These are phyloP conservation scores for Nothoprocta pentlandii DNA, from an alignment of 2,113 vertebrate species.

Conservation along the genomic window DNA sequence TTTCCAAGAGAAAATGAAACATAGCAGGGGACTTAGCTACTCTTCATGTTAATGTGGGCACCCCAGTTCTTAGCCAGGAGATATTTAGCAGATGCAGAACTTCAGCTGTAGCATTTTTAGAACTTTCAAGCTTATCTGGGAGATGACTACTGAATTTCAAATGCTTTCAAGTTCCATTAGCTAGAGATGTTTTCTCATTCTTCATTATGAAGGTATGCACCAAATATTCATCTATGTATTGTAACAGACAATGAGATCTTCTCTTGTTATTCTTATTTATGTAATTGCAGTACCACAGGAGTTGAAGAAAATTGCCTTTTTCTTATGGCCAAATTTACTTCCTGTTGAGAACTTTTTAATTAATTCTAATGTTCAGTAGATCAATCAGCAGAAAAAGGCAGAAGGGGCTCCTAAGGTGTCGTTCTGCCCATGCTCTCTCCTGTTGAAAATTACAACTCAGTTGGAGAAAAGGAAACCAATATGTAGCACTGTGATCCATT, in stretches of 20 bases:
- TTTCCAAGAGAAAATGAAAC: background rate
- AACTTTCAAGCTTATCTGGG: background rate
- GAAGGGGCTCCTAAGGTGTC: slow-evolving; percentile 11
- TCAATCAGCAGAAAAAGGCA: background rate
- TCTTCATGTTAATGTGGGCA: background rate
- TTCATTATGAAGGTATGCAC: background rate
- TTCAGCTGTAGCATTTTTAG: background rate
- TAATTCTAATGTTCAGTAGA: slow-evolving; percentile 20
- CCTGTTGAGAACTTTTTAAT: slow-evolving; percentile 16
- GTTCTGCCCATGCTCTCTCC: slow-evolving; percentile 41
- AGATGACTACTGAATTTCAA: background rate
- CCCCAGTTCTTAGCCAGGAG: background rate
- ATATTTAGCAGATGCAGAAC: background rate
- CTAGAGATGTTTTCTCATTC: slow-evolving; percentile 6
- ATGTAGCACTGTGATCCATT: slow-evolving; percentile 56
- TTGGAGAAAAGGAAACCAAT: slow-evolving; percentile 20
- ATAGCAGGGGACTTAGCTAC: background rate
- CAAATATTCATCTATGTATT: background rate
- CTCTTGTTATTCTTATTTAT: background rate
- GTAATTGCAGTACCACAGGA: background rate
- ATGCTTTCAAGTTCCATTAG: background rate
- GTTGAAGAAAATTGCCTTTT: background rate
- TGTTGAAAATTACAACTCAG: slow-evolving; percentile 60
- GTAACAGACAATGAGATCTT: background rate
- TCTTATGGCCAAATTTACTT: background rate